These are phyloP conservation scores for Varecia variegata DNA, from an alignment of 2,797 vertebrate genomes.

Conservation along the genomic window DNA sequence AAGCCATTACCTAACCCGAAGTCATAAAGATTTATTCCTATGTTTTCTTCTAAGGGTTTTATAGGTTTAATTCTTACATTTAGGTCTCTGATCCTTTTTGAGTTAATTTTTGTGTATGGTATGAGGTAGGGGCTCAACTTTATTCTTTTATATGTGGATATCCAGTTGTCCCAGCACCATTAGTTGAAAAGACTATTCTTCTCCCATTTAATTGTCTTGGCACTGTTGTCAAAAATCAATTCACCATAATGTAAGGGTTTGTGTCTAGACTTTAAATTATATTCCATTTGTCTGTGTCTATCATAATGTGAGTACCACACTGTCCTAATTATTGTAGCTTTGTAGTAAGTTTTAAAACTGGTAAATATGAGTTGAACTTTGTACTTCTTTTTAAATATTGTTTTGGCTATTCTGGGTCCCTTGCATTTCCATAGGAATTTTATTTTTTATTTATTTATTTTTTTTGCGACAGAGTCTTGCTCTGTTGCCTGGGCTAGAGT, in stretches of 20 bases:
- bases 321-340: not conserved
- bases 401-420: not conserved
- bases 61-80: conserved; percentile 22
- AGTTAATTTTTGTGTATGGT: not conserved
- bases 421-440: conserved; percentile 23
- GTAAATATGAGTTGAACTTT: not conserved
- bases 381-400: conserved; percentile 13
- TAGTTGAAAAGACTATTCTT: not conserved
- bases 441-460: no score
- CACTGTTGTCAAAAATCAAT: conserved; percentile 7
- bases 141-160: not conserved
- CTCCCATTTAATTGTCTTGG: not conserved
- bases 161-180: not conserved
- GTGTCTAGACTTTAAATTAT: conserved; percentile 4
- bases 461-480: no score
- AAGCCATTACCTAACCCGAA: not conserved
- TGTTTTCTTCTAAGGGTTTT: conserved; percentile 6
- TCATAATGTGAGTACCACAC: not conserved
- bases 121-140: not conserved
- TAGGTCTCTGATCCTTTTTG: not conserved
- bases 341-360: conserved; percentile 20
- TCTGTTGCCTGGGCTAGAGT: no score
- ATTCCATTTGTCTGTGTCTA: not conserved
- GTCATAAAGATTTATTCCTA: not conserved
- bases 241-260: not conserved